Percentiles rank a stretch among this genome's conserved stretches.
Conservation (phyloP, 2,797 vertebrate species). For the Neoniphon sammara region DNA sequence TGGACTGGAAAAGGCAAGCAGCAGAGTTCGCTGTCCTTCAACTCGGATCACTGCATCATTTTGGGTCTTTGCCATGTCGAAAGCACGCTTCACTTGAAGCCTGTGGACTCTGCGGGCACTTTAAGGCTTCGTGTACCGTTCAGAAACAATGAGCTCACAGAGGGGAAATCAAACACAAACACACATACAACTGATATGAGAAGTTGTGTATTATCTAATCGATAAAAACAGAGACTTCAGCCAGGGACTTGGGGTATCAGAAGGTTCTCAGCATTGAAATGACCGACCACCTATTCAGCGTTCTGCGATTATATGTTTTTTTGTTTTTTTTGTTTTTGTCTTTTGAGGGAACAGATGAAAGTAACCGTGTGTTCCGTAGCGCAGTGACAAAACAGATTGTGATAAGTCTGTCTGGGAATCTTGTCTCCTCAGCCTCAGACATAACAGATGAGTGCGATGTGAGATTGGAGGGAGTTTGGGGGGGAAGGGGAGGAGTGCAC, state of each 20-base stretch:
- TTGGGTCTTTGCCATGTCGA: too few species aligned
- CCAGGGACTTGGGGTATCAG: conserved; percentile 35
- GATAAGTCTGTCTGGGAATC: conserved; percentile 84
- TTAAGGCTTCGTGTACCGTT: neutral
- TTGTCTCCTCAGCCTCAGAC: conserved; percentile 77
- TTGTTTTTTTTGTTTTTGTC: conserved; percentile 33
- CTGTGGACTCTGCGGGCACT: too few species aligned
- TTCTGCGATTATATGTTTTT: conserved; percentile 37
- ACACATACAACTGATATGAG: neutral
- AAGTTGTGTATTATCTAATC: conserved; percentile 6
- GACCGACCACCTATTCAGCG: conserved; percentile 21
- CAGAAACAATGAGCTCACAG: conserved; percentile 49
- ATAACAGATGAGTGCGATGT: conserved; percentile 72
- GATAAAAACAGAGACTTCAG: conserved; percentile 48
- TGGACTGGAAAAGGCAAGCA: too few species aligned
- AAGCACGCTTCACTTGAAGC: too few species aligned
- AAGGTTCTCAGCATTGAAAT: conserved; percentile 53
- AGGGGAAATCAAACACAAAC: conserved; percentile 27
- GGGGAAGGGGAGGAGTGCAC: conserved; percentile 45
- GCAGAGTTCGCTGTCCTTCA: too few species aligned
- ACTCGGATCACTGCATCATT: too few species aligned
- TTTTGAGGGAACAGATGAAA: conserved; percentile 59
- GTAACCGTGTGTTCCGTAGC: conserved; percentile 68
- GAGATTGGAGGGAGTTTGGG: conserved; percentile 48
- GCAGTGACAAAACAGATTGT: conserved; percentile 75